Percentiles rank a stretch among this genome's conserved stretches.
Conservation (phyloP, 2,113 vertebrate genomes). For the Stegastes partitus region DNA sequence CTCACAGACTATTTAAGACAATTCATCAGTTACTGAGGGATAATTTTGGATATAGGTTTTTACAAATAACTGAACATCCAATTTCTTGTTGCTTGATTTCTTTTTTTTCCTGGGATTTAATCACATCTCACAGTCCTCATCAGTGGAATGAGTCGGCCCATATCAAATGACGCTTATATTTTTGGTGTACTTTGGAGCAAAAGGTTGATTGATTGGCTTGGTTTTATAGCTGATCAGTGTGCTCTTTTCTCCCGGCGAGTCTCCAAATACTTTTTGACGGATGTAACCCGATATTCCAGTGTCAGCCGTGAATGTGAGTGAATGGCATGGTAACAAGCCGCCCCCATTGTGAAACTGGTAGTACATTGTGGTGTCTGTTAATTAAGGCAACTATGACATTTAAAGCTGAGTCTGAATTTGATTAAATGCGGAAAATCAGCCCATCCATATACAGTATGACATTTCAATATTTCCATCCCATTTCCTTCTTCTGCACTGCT, state of each 20-base stretch:
- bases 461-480: conserved; percentile 77
- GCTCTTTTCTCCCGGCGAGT: conserved; percentile 2
- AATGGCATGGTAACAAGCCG: conserved; percentile 50
- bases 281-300: conserved; percentile 34
- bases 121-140: neutral
- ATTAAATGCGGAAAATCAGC: conserved; percentile 72
- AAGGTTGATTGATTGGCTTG: conserved; percentile 21
- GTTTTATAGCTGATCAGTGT: conserved; percentile 12
- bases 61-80: neutral
- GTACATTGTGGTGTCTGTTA: conserved; percentile 65
- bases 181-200: conserved; percentile 3
- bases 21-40: conserved; percentile 1
- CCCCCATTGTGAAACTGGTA: conserved; percentile 52
- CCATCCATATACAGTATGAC: conserved; percentile 72
- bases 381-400: conserved; percentile 80
- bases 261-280: conserved; percentile 21
- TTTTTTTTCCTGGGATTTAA: neutral
- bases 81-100: neutral
- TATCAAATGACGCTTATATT: conserved; percentile 7
- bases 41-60: neutral
- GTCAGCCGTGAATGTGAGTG: conserved; percentile 49
- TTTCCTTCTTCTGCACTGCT: conserved; percentile 65
- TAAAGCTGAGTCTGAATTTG: conserved; percentile 69
- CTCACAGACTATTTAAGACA: neutral
- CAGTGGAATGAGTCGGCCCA: neutral